Percentiles rank a stretch among this genome's conserved stretches.
phyloP scores from a whole-genome alignment of 30 jellyfish, hydroid and myxozoan genomes.

The Nemopilema nomurai region DNA sequence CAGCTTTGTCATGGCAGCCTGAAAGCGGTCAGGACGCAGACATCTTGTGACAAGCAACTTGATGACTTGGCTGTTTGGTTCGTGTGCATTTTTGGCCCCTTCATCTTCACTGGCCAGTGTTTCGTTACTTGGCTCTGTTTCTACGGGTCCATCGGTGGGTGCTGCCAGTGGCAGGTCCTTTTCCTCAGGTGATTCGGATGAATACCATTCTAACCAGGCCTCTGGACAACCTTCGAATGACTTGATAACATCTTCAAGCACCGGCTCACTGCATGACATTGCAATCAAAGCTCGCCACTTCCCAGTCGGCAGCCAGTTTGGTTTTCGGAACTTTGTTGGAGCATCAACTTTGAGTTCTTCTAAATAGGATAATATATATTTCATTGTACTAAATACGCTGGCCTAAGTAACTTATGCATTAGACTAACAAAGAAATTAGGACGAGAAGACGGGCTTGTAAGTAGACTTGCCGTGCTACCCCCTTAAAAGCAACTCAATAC shows the following conservation, averaged over 20 bases:
- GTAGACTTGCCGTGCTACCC: too few relatives aligned
- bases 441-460: too few relatives aligned
- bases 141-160: not conserved
- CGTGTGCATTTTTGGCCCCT: not conserved
- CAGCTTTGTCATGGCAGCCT: slow-evolving; percentile 31
- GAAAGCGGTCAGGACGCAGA: slow-evolving; percentile 82
- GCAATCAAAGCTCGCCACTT: slow-evolving; percentile 17
- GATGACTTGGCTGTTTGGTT: not conserved
- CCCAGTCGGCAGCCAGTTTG: not conserved
- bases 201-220: slow-evolving; percentile 47
- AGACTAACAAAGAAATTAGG: too few relatives aligned
- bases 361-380: not conserved
- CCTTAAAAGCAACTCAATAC: too few relatives aligned
- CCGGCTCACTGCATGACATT: slow-evolving; percentile 1
- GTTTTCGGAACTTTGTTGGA: not conserved
- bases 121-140: not conserved
- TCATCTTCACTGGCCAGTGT: not conserved
- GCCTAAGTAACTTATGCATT: too few relatives aligned
- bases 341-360: not conserved
- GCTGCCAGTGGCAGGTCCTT: not conserved
- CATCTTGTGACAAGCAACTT: slow-evolving; percentile 41
- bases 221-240: slow-evolving; percentile 19
- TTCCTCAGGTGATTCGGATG: slow-evolving; percentile 49
- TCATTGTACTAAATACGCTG: not conserved
- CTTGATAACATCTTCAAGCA: slow-evolving; percentile 5